These are phyloP conservation scores for Litoditis marina DNA, from an alignment of 2,888 invertebrate species.

Conservation along the genomic window DNA sequence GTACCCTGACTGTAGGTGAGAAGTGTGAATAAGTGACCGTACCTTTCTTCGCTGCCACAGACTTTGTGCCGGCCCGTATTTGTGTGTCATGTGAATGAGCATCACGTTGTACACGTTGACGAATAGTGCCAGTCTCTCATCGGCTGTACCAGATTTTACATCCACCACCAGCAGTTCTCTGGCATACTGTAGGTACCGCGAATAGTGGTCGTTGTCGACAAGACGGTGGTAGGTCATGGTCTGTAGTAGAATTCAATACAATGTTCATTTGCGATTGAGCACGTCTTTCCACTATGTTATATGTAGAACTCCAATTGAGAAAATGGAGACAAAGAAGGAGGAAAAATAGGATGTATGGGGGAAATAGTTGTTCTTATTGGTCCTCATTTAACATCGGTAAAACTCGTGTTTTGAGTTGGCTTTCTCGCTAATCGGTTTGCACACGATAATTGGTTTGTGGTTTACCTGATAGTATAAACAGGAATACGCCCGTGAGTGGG, in stretches of 20 bases:
- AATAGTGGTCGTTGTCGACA: conserved; percentile 61
- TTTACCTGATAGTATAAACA: too few relatives aligned
- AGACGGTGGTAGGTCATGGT: conserved; percentile 64
- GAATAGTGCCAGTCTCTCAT: conserved; percentile 64
- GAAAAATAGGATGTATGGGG: too few relatives aligned
- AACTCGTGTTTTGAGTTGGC: too few relatives aligned
- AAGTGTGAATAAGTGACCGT: not conserved
- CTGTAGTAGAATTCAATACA: conserved; percentile 31
- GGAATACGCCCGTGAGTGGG: too few relatives aligned
- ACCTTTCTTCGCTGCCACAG: conserved; percentile 65
- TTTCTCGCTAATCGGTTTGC: too few relatives aligned
- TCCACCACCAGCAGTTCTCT: conserved; percentile 62
- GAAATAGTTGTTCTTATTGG: too few relatives aligned
- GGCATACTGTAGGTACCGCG: conserved; percentile 61
- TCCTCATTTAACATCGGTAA: too few relatives aligned
- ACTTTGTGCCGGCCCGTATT: conserved; percentile 63
- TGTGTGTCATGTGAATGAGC: conserved; percentile 65
- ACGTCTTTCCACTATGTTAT: not conserved
- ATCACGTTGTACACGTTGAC: conserved; percentile 66
- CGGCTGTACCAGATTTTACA: conserved; percentile 26
- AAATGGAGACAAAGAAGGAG: not conserved
- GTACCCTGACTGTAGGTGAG: too few relatives aligned
- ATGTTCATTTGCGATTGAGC: not conserved
- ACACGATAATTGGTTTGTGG: too few relatives aligned
- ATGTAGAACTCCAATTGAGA: not conserved